Percentiles rank a stretch among this genome's conserved stretches.
Evolutionary conservation across 2,113 vertebrate species (phyloP).

Genomic region (Tachysurus vachellii): DNA sequence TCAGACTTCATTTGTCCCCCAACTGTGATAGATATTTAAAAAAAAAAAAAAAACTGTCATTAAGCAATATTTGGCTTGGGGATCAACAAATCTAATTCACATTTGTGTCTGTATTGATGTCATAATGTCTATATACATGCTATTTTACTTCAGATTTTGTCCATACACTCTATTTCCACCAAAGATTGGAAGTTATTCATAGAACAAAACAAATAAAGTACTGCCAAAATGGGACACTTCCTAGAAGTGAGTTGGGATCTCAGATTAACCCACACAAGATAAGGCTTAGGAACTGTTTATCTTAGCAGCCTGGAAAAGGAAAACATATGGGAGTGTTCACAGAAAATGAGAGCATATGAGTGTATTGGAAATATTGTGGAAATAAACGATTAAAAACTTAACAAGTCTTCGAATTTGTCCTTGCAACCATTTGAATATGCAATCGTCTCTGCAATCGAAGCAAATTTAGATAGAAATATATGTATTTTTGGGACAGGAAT

Average conservation of each 20-base stretch:
- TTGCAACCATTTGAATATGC: not conserved
- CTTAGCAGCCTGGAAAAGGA: not conserved
- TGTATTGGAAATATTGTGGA: not conserved
- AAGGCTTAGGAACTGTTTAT: not conserved
- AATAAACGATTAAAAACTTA: constrained; percentile 1
- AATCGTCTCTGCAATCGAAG: too few relatives aligned
- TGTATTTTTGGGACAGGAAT: too few relatives aligned
- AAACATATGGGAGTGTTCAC: not conserved
- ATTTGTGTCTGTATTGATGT: not conserved
- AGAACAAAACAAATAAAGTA: not conserved
- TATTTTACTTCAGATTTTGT: not conserved
- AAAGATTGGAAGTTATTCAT: not conserved
- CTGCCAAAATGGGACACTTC: constrained; percentile 6
- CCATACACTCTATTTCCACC: not conserved
- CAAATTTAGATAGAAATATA: too few relatives aligned
- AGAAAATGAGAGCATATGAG: not conserved
- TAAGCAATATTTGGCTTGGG: not conserved
- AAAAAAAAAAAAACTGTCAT: not conserved
- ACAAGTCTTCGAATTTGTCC: not conserved
- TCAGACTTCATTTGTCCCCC: not conserved
- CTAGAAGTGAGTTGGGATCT: constrained; percentile 6
- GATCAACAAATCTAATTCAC: not conserved
- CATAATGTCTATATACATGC: not conserved
- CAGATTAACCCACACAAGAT: not conserved
- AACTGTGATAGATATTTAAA: not conserved